These are phyloP conservation scores for Cantharis rufa DNA, from an alignment of 2,888 invertebrate genomes.

Conservation along the genomic window DNA sequence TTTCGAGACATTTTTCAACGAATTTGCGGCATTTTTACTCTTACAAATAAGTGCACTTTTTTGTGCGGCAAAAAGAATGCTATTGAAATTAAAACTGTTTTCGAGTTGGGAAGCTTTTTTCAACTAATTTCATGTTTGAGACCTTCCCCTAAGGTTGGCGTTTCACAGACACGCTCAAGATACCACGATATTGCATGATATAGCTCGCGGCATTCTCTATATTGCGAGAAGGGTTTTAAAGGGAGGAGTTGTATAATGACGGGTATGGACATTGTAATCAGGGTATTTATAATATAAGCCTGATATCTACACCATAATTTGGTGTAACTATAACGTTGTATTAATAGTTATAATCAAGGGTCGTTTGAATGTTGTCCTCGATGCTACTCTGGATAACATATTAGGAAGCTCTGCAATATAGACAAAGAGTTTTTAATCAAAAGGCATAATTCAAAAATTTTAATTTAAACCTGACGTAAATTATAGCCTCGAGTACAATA, in stretches of 20 bases:
- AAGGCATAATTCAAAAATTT: constrained; percentile 18
- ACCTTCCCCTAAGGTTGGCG: constrained; percentile 1
- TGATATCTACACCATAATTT: constrained; percentile 38
- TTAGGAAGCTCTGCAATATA: not conserved
- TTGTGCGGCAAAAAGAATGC: not conserved
- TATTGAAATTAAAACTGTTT: not conserved
- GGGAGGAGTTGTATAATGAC: constrained; percentile 32
- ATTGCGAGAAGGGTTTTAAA: constrained; percentile 16
- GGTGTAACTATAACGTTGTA: constrained; percentile 32
- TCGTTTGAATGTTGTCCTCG: constrained; percentile 13
- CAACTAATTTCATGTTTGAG: not conserved
- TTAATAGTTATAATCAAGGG: constrained; percentile 34
- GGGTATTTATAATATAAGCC: constrained; percentile 35
- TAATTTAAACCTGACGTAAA: constrained; percentile 20
- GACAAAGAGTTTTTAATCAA: constrained; percentile 10
- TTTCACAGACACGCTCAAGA: constrained; percentile 4
- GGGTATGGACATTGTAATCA: constrained; percentile 36
- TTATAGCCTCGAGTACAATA: not conserved
- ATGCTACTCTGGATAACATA: not conserved
- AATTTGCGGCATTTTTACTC: not conserved
- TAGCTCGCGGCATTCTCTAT: constrained; percentile 15
- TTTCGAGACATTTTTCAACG: not conserved
- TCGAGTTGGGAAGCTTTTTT: not conserved
- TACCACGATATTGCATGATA: constrained; percentile 24
- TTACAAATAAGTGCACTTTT: not conserved